Conservation (phyloP, 2,113 vertebrate genomes). For the Callipepla californica region DNA sequence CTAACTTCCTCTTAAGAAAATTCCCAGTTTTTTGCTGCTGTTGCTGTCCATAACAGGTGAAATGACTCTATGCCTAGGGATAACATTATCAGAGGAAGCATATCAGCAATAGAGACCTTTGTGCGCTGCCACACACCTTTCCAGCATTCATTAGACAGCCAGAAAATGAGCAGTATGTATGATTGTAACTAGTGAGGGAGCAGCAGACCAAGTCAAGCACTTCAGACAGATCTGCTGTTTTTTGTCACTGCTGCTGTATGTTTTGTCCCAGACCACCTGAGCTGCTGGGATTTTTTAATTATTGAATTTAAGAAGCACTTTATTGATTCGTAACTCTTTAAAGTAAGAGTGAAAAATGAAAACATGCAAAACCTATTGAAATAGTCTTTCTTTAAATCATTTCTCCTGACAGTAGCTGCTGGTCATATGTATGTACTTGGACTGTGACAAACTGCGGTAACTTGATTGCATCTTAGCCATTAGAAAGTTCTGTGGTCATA, state of each 20-base stretch:
- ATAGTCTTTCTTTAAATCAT: neutral
- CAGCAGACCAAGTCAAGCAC: neutral
- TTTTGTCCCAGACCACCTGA: neutral
- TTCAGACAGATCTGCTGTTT: neutral
- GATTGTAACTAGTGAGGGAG: neutral
- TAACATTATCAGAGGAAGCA: neutral
- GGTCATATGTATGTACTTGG: neutral
- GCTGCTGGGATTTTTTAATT: neutral
- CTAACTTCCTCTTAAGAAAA: neutral
- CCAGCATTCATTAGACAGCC: neutral
- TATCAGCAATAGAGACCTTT: neutral
- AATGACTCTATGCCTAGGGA: neutral
- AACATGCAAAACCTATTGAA: neutral
- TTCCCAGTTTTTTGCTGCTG: neutral
- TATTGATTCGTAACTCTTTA: neutral
- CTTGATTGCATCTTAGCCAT: neutral
- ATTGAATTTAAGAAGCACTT: neutral
- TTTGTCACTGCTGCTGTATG: neutral
- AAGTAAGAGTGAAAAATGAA: neutral
- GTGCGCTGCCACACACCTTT: accelerated
- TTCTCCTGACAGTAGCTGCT: neutral
- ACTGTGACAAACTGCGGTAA: neutral
- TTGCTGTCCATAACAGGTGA: neutral
- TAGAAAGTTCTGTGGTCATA: neutral
- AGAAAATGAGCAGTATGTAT: neutral